Evolutionary conservation across 2,113 vertebrate genomes (phyloP), one percentile per base, ranked within the genome.

Genomic region (Perca schrenkii): DNA sequence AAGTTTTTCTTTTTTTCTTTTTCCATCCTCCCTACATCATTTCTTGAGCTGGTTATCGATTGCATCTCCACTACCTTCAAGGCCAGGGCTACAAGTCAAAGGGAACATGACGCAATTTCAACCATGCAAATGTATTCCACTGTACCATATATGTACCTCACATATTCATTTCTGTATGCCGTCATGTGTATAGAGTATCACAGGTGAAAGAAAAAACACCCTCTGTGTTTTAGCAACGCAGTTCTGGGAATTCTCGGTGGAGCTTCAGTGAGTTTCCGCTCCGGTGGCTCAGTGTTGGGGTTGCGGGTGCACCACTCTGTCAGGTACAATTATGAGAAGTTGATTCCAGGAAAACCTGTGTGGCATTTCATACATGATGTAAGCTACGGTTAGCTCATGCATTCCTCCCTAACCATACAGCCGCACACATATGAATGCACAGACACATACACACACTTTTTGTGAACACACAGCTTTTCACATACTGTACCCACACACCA

Each of bases 261-360:
- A 89, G 77, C 85, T 82, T 79, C 76, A 46, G 78, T 77, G 75
- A 67, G 88, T 94, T 94, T 95, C 88, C 73, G 83, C 93, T 87
- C 83, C 74, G 60, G 88, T 89, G 86, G 90, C 87, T 91, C 67
- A 47, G 88, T 34, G 53, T 61, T 72, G 83, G 87, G 91, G 90
- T 84, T 86, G 89, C 82, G 92, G 93, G 86, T 90, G 91, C 91
- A 93, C 84, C 90, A 79, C 83, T 89, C 90, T 94, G 92, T 94
- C 92, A 88, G 89, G 88, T 90, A 36, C 88, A 91, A 92, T 93
- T 94, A 94, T 86, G 87, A 85, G 83, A 83, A 80, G 72, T 54
- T 80, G 85, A 84, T 91, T 92, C 89, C 85, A 87, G 90, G 89
- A 92, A 92, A 92, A 90, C 82, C 86, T 83, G 85, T 86, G 89